Conservation (phyloP, 2,888 invertebrate genomes). For the Luperina nickerlii region DNA sequence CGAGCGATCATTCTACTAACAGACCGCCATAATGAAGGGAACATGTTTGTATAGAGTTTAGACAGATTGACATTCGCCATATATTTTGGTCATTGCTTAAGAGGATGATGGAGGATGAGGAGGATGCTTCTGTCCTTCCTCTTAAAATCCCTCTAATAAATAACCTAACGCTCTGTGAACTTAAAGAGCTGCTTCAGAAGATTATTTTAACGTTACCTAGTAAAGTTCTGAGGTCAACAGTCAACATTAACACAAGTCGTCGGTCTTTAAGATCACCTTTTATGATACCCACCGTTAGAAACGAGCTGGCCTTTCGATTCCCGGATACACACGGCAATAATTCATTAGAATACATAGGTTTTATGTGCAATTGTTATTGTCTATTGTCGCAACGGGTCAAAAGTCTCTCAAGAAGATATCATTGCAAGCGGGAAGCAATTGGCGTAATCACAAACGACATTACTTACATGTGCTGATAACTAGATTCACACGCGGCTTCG, state of each 20-base stretch:
- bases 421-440: slow-evolving; percentile 52
- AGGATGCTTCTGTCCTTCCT: not conserved
- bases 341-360: slow-evolving; percentile 21
- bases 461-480: slow-evolving; percentile 49
- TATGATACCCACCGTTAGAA: slow-evolving; percentile 26
- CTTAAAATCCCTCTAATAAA: not conserved
- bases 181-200: slow-evolving; percentile 1
- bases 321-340: slow-evolving; percentile 45
- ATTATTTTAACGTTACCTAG: slow-evolving; percentile 1
- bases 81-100: not conserved
- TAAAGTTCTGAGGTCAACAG: slow-evolving; percentile 23
- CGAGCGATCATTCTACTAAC: slow-evolving; percentile 6
- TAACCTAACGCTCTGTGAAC: not conserved
- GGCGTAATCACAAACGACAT: slow-evolving; percentile 44
- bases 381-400: slow-evolving; percentile 54
- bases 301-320: slow-evolving; percentile 36
- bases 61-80: not conserved
- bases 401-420: slow-evolving; percentile 50
- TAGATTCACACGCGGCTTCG: slow-evolving; percentile 45
- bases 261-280: slow-evolving; percentile 34
- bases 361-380: slow-evolving; percentile 34
- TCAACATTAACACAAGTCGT: slow-evolving; percentile 28
- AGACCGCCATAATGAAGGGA: not conserved
- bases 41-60: slow-evolving; percentile 3
- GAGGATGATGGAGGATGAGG: not conserved